Conservation (phyloP, 2,797 vertebrate species). For the Cottoperca gobio region DNA sequence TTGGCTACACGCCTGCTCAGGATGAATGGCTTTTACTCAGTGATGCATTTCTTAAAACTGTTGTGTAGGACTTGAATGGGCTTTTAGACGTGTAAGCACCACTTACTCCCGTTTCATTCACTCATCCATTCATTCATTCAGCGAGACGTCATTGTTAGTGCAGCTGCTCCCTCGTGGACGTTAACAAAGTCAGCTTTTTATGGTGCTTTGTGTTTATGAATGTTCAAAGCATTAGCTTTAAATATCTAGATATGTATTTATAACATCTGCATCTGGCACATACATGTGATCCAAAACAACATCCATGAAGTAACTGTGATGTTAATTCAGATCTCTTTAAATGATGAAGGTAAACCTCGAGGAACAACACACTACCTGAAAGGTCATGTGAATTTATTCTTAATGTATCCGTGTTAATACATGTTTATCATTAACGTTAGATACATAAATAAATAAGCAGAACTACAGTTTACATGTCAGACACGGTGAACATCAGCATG, state of each 20-base stretch:
- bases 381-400: too few relatives aligned
- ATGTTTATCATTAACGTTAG: too few relatives aligned
- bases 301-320: not conserved
- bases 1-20: conserved; percentile 19
- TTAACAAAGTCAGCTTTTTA: not conserved
- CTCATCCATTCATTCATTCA: conserved; percentile 20
- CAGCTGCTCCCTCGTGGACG: conserved; percentile 2
- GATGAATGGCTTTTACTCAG: conserved; percentile 27
- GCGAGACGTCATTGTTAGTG: not conserved
- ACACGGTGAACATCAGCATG: too few relatives aligned
- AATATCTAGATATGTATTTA: too few relatives aligned
- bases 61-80: conserved; percentile 25
- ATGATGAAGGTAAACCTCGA: too few relatives aligned
- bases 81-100: conserved; percentile 17
- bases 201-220: not conserved
- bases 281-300: not conserved
- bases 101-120: conserved; percentile 28
- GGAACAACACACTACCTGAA: too few relatives aligned
- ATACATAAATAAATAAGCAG: too few relatives aligned
- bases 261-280: not conserved
- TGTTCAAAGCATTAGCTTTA: not conserved
- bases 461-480: too few relatives aligned
- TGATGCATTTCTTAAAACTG: conserved; percentile 20
- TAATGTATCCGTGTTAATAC: too few relatives aligned
- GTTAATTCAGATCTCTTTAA: not conserved